phyloP scores from a whole-genome alignment of 2,888 invertebrate genomes.

The Cheilosia soror region DNA sequence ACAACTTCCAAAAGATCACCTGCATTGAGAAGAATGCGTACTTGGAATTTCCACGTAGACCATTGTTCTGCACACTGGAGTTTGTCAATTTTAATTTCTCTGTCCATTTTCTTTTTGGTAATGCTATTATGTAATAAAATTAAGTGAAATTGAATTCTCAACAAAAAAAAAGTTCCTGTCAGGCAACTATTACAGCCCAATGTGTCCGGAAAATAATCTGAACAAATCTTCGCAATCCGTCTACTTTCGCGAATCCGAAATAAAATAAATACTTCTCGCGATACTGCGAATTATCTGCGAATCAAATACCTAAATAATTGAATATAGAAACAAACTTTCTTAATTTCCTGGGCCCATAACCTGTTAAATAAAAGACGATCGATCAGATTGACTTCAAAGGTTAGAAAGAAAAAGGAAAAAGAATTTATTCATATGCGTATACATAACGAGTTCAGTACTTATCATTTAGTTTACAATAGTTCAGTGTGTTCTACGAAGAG shows the following conservation, averaged over 20 bases:
- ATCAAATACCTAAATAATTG: not conserved
- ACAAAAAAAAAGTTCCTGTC: no score
- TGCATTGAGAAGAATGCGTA: constrained; percentile 16
- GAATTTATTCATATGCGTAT: no score
- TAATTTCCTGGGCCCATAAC: constrained; percentile 5
- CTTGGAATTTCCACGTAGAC: constrained; percentile 19
- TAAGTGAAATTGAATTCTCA: no score
- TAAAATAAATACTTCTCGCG: constrained; percentile 8
- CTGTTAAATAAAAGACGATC: not conserved
- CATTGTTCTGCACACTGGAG: constrained; percentile 16
- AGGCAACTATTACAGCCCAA: not conserved
- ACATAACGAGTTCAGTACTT: no score
- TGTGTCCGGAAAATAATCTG: constrained; percentile 14
- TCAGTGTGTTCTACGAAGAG: no score
- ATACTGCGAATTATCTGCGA: constrained; percentile 9
- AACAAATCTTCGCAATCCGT: constrained; percentile 16
- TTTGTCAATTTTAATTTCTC: constrained; percentile 21
- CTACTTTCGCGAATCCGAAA: constrained; percentile 28
- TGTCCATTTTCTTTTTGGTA: constrained; percentile 8
- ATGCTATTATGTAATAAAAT: not conserved
- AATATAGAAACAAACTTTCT: not conserved
- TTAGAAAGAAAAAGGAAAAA: no score
- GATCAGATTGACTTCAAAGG: no score
- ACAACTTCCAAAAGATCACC: constrained; percentile 13
- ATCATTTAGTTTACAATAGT: no score